Base-by-base conservation (phyloP, 2,113 vertebrate species). In the Panthera leo region DNA sequence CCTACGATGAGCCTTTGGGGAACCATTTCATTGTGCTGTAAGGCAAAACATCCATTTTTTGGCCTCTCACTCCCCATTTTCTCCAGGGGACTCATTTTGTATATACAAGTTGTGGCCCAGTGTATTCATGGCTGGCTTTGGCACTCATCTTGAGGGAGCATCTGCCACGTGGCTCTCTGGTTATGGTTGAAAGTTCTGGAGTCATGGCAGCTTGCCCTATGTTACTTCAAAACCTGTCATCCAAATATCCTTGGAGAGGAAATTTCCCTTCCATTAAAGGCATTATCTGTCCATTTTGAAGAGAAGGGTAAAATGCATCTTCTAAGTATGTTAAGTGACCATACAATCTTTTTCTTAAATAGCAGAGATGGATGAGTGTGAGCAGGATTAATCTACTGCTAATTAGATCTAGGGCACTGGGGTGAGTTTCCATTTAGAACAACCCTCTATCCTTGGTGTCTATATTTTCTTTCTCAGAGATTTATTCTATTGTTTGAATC, bases 211-310 rank as follows among this genome's bases (percentile, higher is more conserved):
- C 42, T 89, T 76, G 61, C 34, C 7, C 21, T 83, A 0, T 31
- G 29, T 75, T n/a, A n/a, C 48, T 95, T 93, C 61, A 85, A 95
- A 73, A 31, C 65, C 19, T 45, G 53, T 79, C 7, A 53, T 51
- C 16, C 65, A 90, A 75, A 68, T 65, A 71, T 92, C 71, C 18
- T 85, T 9, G 0, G 39, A 73, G 94, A 45, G 87, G 89, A 82
- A 68, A 73, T 16, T 36, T 83, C 63, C 36, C 8, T 76, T 80
- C n/a, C 68, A 73, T 82, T 87, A 31, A 45, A 76, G 61, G 4
- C 65, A 65, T 45, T 21, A 29, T 91, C 51, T 91, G 86, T 95
- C 13, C 19, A 51, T 87, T 91, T 93, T 92, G 48, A 83, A 85
- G 53, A 82, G 36, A 80, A 76, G 61, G 11, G 5, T 34, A 78